Conservation (phyloP, 2,113 vertebrate species). For the Strix uralensis region DNA sequence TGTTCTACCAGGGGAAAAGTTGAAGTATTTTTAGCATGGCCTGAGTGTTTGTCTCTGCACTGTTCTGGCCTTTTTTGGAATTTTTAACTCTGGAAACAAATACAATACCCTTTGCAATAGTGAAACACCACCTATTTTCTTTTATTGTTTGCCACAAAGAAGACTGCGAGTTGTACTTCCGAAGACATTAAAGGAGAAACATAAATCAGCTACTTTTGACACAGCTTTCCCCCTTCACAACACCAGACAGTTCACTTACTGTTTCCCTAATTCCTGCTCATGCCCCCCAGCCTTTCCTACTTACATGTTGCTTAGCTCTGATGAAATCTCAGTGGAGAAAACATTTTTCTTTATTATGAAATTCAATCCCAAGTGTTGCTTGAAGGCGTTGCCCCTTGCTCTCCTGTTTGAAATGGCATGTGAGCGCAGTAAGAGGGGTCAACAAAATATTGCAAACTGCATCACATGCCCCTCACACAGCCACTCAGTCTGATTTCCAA, state of each 20-base stretch:
- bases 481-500: background rate
- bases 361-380: accelerated
- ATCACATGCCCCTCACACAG: background rate
- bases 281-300: background rate
- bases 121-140: constrained; percentile 19
- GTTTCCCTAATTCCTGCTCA: background rate
- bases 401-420: accelerated
- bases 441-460: accelerated
- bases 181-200: background rate
- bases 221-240: background rate
- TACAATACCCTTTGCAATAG: background rate
- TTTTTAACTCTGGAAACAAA: constrained; percentile 28
- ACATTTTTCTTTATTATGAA: background rate
- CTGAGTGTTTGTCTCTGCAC: background rate
- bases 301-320: background rate
- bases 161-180: background rate
- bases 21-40: constrained; percentile 38
- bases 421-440: background rate
- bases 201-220: background rate
- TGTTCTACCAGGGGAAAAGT: constrained; percentile 24
- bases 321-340: background rate
- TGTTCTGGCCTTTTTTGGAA: constrained; percentile 42
- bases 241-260: background rate
- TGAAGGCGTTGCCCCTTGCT: background rate
- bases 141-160: constrained; percentile 52